Conservation (phyloP, 2,888 invertebrate genomes). For the Mongoloraphidia duomilia region DNA sequence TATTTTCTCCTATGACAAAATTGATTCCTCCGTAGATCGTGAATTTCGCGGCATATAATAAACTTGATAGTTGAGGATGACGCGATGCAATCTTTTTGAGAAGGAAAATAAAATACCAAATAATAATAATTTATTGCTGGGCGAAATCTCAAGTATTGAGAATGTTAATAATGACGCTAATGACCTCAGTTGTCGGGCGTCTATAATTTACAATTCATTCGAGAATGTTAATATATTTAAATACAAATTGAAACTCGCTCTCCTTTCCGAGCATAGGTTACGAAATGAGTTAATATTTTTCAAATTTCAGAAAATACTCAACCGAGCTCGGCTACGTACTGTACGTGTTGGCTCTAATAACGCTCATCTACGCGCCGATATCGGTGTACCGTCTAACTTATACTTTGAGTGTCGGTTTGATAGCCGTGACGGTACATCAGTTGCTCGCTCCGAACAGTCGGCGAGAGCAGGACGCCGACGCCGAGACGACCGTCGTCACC, state of each 20-base stretch:
- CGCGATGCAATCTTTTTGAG: too few relatives aligned
- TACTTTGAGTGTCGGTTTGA: constrained; percentile 38
- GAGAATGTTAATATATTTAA: background rate
- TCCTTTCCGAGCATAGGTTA: background rate
- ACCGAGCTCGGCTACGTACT: constrained; percentile 32
- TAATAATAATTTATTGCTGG: too few relatives aligned
- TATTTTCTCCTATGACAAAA: background rate
- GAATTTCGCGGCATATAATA: too few relatives aligned
- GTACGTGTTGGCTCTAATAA: constrained; percentile 37
- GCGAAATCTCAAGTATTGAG: too few relatives aligned
- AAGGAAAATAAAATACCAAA: too few relatives aligned
- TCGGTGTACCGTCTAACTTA: constrained; percentile 45
- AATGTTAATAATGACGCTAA: too few relatives aligned
- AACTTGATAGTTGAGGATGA: too few relatives aligned
- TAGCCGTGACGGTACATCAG: constrained; percentile 42
- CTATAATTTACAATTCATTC: too few relatives aligned
- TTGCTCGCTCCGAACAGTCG: constrained; percentile 25
- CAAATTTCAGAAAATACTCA: constrained; percentile 32
- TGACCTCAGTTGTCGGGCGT: too few relatives aligned
- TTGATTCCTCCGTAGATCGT: too few relatives aligned
- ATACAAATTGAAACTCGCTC: background rate
- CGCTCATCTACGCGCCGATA: constrained; percentile 43
- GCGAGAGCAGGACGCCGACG: background rate
- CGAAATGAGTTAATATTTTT: constrained; percentile 15
- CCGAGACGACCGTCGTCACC: background rate